Evolutionary conservation across 2,888 invertebrate genomes (phyloP), one percentile per base, ranked within the genome.

Genomic region (Phyllotreta cruciferae): DNA sequence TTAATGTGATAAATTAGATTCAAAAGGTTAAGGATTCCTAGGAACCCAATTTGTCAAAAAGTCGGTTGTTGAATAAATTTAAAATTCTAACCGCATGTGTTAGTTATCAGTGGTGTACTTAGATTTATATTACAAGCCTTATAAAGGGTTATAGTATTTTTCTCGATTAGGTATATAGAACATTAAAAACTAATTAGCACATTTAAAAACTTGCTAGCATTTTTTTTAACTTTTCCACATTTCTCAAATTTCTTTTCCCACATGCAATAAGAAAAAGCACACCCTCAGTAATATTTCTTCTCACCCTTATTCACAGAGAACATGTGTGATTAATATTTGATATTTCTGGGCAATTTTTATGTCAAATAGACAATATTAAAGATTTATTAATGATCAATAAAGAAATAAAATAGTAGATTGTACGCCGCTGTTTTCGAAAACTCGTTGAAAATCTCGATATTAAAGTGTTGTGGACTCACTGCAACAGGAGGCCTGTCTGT

Each of bases 401-500:
- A 24, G n/a, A 24, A 24, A 24, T 24, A 3, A 24, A 24, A 24
- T 44, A 13, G 6, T 44, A n/a, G 9, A 10, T 3, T 2, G 35
- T 49, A 5, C 49, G 35, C 49, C 49, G 10, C 35, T 49, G 49
- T 9, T 49, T 49, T 9, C 36, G 49, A 47, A 34, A 47, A 37
- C 47, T 56, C 47, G 56, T 56, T 56, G 56, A 56, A 56, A 57
- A 57, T 50, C 39, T 50, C 50, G 41, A 49, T 38, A 57, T 56
- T 24, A 57, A 57, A 49, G 34, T 50, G 41, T 57, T 56, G 44
- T 35, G 54, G 61, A 41, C 61, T 55, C 49, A 35, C 36, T 56
- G 50, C 45, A 61, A 62, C 62, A 57, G 56, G 37, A 42, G 56
- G 62, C 42, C 44, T 62, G 62, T 50, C 56, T 62, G 62, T 62